These are phyloP conservation scores for Crypturellus undulatus DNA, from an alignment of 2,113 vertebrate genomes.

Conservation along the genomic window DNA sequence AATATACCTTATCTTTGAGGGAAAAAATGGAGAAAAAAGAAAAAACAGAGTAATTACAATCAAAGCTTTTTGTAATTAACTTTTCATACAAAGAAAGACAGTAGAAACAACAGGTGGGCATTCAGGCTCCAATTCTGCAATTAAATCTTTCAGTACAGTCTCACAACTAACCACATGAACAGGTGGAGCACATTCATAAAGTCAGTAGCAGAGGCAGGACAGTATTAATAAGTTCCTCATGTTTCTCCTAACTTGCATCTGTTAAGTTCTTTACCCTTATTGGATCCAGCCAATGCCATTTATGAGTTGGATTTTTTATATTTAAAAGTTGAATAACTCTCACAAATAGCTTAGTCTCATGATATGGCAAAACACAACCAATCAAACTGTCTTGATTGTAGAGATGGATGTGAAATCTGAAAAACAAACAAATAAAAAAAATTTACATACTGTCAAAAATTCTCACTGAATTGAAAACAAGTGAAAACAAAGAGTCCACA, in stretches of 20 bases:
- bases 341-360: slow-evolving; percentile 93
- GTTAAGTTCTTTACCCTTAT: slow-evolving; percentile 84
- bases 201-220: neutral
- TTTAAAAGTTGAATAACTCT: slow-evolving; percentile 91
- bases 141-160: neutral
- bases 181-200: neutral
- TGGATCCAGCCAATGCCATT: slow-evolving; percentile 92
- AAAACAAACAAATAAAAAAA: neutral
- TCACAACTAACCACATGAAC: neutral
- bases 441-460: neutral
- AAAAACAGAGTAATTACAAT: neutral
- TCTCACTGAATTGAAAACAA: neutral
- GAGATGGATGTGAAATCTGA: slow-evolving; percentile 94
- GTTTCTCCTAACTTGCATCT: neutral
- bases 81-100: neutral
- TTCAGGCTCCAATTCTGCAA: neutral
- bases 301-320: slow-evolving; percentile 85
- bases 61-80: neutral
- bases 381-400: slow-evolving; percentile 92
- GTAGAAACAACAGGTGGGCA: neutral
- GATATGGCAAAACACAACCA: slow-evolving; percentile 91
- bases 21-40: too few relatives aligned
- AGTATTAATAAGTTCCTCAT: neutral
- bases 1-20: neutral
- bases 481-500: neutral